A percentile compares a stretch with the other conserved stretches of the same genome.
Conservation (phyloP, 2,113 vertebrate species). For the Phrynosoma blainvillii region DNA sequence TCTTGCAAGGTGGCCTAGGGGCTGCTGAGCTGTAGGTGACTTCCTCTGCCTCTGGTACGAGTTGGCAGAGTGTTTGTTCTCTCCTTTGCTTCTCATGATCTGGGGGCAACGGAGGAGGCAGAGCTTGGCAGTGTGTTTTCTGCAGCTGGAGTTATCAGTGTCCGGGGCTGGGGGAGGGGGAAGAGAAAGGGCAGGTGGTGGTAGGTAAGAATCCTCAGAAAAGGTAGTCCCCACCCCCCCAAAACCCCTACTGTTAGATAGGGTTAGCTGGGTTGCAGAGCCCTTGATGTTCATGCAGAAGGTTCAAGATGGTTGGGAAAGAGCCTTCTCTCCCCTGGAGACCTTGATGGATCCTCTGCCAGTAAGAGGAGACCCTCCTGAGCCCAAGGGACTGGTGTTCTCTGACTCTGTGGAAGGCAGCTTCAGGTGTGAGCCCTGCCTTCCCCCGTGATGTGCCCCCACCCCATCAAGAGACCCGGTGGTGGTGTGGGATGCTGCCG, state of each 20-base stretch:
- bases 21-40: background rate
- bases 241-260: background rate
- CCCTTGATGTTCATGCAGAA: too few relatives aligned
- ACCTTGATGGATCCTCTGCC: background rate
- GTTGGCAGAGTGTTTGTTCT: background rate
- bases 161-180: accelerated
- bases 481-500: background rate
- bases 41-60: background rate
- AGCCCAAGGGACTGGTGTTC: background rate
- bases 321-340: background rate
- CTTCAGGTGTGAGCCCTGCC: background rate
- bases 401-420: background rate
- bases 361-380: background rate
- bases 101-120: background rate
- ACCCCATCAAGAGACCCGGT: background rate
- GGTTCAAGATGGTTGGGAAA: background rate
- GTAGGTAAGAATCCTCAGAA: too few relatives aligned
- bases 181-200: background rate
- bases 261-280: background rate
- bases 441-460: too few relatives aligned
- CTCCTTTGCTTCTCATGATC: background rate
- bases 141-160: background rate
- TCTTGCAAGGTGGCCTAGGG: background rate
- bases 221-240: background rate
- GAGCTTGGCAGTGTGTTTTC: background rate